Base-by-base conservation (phyloP, 2,113 vertebrate species). In the Albula goreensis region DNA sequence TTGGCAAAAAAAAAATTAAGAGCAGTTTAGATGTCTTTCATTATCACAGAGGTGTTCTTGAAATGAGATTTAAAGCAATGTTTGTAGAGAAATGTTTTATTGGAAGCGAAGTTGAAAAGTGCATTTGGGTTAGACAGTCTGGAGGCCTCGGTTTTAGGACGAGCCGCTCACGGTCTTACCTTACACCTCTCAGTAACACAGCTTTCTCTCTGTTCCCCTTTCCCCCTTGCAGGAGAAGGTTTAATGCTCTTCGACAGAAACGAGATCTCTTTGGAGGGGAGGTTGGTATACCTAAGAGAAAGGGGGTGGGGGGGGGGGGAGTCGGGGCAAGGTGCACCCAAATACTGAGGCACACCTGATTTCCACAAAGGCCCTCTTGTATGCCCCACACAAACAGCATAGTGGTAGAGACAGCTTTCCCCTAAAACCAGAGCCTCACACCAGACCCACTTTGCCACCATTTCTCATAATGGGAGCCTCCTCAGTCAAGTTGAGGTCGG, bases 211-310 rank as follows among this genome's bases (percentile, higher is more conserved):
- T 97, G 94, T 96, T 96, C 90, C 92, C 96, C 94, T 41, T 41
- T 0, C 31, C 17, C 22, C 60, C 17, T n/a, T 74, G 90, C 93
- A 97, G 97, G 95, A 98, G 96, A 88, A 96, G 96, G 89, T 97
- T 97, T 98, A 97, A 98, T 98, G 97, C 96, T 96, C 96, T 97
- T 95, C 96, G 90, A 94, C 97, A 96, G 97, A 99, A 98, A 97
- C 98, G 97, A 96, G 96, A 97, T 98, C 97, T 98, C 94, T 95
- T 99, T 93, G 96, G 97, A 97, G 95, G 96, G 11, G 95, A 98
- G 98, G 98, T 99, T 96, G 96, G 98, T 97, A 96, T 96, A 96
- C 94, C 94, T 97, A 96, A 93, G 93, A 96, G 94, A 96, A 94
- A 88, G 88, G 81, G 50, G 87, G 88, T 90, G 92, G 93, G 92